A percentile compares a stretch with the other conserved stretches of the same genome.
Evolutionary conservation across 30 jellyfish, hydroid and myxozoan species (phyloP).

Genomic region (Chrysaora quinquecirrha): DNA sequence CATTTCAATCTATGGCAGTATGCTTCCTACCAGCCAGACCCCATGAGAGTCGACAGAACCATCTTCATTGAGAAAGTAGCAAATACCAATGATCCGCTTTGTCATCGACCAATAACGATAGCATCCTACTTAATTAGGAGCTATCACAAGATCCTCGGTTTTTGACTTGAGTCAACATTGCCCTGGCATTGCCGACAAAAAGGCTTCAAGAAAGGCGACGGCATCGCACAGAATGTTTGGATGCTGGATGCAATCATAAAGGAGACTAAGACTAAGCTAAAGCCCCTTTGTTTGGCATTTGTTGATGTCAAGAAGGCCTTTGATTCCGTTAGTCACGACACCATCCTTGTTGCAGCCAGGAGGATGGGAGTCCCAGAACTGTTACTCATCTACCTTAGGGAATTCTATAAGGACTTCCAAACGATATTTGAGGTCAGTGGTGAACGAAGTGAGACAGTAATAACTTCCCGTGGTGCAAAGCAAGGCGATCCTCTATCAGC

Average conservation of each 20-base stretch:
- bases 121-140: background rate
- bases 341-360: conserved; percentile 6
- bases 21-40: too few relatives aligned
- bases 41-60: too few relatives aligned
- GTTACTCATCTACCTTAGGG: conserved; percentile 2
- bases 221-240: background rate
- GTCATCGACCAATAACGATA: conserved; percentile 22
- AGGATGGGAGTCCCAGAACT: conserved; percentile 17
- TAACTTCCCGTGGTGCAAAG: conserved; percentile 5
- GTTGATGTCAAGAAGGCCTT: too few relatives aligned
- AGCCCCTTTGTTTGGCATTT: too few relatives aligned
- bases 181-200: conserved; percentile 2
- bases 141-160: too few relatives aligned
- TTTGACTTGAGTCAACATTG: background rate
- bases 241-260: background rate
- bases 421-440: background rate
- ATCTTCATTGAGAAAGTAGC: too few relatives aligned
- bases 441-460: too few relatives aligned
- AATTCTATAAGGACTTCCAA: conserved; percentile 1
- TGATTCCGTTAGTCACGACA: background rate
- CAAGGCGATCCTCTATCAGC: conserved; percentile 14
- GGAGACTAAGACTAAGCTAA: too few relatives aligned
- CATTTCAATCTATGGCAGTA: too few relatives aligned
- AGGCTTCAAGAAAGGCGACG: conserved; percentile 6
- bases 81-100: conserved; percentile 1